Evolutionary conservation across 2,797 vertebrate genomes (phyloP).

Genomic region (Falco rusticolus): DNA sequence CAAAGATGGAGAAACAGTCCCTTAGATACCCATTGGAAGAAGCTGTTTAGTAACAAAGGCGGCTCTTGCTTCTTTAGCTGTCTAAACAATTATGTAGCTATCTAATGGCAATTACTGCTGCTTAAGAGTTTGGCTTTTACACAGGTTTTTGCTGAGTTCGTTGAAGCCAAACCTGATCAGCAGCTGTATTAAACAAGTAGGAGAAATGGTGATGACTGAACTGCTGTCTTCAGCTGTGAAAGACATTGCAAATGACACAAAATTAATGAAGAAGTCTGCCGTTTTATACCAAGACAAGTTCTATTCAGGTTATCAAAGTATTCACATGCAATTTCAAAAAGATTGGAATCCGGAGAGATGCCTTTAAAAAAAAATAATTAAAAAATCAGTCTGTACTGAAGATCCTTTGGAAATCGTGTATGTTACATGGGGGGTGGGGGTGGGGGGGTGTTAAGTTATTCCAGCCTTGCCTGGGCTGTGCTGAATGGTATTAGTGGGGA

Average conservation of each 20-base stretch:
- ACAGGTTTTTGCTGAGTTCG: background rate
- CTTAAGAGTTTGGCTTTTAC: background rate
- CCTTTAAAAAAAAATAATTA: background rate
- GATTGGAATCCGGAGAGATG: background rate
- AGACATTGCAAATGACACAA: background rate
- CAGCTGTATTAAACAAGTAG: background rate
- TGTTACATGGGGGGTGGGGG: accelerated
- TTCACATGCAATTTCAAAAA: background rate
- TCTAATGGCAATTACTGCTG: background rate
- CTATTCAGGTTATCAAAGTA: background rate
- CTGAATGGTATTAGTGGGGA: background rate
- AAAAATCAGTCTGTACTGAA: background rate
- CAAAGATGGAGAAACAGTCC: background rate
- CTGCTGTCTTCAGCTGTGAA: background rate
- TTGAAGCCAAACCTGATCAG: background rate
- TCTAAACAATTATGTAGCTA: background rate
- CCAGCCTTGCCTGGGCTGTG: background rate
- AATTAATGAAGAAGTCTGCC: background rate
- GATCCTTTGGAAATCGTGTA: background rate
- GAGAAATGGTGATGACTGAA: background rate
- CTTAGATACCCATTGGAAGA: background rate
- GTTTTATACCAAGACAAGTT: background rate
- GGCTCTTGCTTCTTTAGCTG: background rate
- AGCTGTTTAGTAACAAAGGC: background rate
- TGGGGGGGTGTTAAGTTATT: background rate